Evolutionary conservation across 2,797 vertebrate genomes (phyloP).

Genomic region (Lepilemur ruficaudatus): DNA sequence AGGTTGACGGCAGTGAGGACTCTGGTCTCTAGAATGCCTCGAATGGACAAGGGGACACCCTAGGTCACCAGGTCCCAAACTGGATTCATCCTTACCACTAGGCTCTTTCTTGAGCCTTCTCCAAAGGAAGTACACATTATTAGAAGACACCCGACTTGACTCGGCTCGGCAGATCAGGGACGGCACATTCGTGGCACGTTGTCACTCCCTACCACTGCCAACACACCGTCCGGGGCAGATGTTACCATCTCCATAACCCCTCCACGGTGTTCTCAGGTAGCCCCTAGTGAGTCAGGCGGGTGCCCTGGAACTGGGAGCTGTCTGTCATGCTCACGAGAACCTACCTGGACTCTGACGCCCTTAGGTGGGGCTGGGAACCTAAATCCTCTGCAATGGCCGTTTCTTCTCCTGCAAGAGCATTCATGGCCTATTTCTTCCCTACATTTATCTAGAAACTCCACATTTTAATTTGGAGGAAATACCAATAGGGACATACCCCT

Average conservation of each 20-base stretch:
- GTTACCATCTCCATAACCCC: accelerated
- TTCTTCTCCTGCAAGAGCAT: background rate
- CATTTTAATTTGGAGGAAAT: background rate
- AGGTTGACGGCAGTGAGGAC: background rate
- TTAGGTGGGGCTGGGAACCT: background rate
- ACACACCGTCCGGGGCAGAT: accelerated
- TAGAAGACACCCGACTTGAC: background rate
- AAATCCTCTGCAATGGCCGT: background rate
- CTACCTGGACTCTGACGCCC: background rate
- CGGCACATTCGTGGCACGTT: background rate
- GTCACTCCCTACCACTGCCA: too few relatives aligned
- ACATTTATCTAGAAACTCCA: background rate
- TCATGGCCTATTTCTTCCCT: background rate
- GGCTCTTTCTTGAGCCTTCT: background rate
- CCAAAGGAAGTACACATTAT: background rate
- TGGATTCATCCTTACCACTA: background rate
- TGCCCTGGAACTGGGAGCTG: background rate
- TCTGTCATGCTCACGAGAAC: too few relatives aligned
- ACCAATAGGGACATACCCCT: background rate
- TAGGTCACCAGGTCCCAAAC: background rate
- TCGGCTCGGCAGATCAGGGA: background rate
- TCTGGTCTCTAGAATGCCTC: background rate
- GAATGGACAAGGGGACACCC: background rate
- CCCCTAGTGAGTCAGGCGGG: background rate
- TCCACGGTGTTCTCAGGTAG: background rate